Percentiles rank a stretch among this genome's conserved stretches.
These are phyloP conservation scores for Channa argus DNA, from an alignment of 2,113 vertebrate species.

Conservation along the genomic window DNA sequence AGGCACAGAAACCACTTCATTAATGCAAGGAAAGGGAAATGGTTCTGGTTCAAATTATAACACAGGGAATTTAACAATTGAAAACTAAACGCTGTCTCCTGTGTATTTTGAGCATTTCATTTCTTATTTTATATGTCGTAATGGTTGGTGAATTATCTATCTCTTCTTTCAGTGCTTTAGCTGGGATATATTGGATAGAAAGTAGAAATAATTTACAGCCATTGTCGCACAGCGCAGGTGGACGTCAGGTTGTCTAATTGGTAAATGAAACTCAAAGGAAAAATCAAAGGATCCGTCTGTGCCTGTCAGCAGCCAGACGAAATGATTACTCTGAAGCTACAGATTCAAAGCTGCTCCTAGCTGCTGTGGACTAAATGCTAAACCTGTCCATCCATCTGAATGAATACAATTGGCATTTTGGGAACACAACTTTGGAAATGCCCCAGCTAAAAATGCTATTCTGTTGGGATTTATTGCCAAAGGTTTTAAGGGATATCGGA, in stretches of 20 bases:
- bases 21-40: no score
- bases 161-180: conserved; percentile 31
- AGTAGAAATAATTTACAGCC: conserved; percentile 46
- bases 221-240: conserved; percentile 41
- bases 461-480: conserved; percentile 39
- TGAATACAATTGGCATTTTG: conserved; percentile 60
- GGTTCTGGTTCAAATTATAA: no score
- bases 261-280: conserved; percentile 55
- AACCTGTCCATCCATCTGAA: conserved; percentile 62
- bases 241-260: conserved; percentile 49
- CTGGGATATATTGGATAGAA: conserved; percentile 48
- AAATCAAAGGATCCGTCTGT: conserved; percentile 60
- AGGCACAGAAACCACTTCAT: no score
- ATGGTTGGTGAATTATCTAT: conserved; percentile 30
- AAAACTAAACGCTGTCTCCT: no score
- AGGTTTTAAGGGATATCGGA: background rate
- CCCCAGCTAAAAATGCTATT: conserved; percentile 31
- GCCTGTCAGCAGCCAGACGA: conserved; percentile 60
- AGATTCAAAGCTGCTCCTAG: conserved; percentile 7
- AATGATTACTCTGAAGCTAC: conserved; percentile 46
- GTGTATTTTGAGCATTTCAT: no score
- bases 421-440: conserved; percentile 59
- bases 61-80: no score
- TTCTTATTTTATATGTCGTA: background rate
- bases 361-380: conserved; percentile 39